Percentiles rank a stretch among this genome's conserved stretches.
Conservation (phyloP, 2,888 invertebrate genomes). For the Pachymerium ferrugineum region DNA sequence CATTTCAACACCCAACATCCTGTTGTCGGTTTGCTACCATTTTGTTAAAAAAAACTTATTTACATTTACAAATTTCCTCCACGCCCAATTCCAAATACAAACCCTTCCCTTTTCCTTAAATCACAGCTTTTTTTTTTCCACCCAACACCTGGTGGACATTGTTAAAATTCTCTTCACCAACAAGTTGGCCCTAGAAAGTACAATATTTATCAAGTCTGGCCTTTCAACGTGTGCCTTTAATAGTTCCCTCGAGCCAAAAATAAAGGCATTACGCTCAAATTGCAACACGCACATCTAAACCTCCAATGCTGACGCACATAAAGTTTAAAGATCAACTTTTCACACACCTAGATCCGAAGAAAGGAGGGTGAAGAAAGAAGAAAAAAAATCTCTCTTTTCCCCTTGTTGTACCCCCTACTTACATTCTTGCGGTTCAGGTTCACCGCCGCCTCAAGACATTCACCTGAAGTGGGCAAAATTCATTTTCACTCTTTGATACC, state of each 20-base stretch:
- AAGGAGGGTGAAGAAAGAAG: background rate
- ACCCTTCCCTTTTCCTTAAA: background rate
- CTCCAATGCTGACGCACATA: slow-evolving; percentile 13
- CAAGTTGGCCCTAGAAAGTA: background rate
- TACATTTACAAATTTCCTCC: background rate
- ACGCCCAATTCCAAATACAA: background rate
- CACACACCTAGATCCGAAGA: background rate
- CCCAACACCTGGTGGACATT: background rate
- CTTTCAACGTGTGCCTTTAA: slow-evolving; percentile 15
- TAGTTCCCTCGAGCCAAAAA: slow-evolving; percentile 17
- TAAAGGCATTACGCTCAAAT: slow-evolving; percentile 11
- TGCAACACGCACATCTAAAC: slow-evolving; percentile 7
- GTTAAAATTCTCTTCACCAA: background rate
- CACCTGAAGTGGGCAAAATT: slow-evolving; percentile 14
- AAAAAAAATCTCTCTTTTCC: background rate
- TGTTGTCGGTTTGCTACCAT: background rate
- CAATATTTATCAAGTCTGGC: slow-evolving; percentile 14
- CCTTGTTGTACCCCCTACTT: no score
- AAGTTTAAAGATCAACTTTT: slow-evolving; percentile 16
- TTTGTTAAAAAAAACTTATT: background rate
- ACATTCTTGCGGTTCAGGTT: slow-evolving; percentile 5
- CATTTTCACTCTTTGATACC: background rate
- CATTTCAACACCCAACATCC: slow-evolving; percentile 9
- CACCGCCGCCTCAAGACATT: slow-evolving; percentile 1
- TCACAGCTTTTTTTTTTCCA: background rate